These are phyloP conservation scores for Cephus pygmeus DNA, from an alignment of 2,888 invertebrate genomes.

Conservation along the genomic window DNA sequence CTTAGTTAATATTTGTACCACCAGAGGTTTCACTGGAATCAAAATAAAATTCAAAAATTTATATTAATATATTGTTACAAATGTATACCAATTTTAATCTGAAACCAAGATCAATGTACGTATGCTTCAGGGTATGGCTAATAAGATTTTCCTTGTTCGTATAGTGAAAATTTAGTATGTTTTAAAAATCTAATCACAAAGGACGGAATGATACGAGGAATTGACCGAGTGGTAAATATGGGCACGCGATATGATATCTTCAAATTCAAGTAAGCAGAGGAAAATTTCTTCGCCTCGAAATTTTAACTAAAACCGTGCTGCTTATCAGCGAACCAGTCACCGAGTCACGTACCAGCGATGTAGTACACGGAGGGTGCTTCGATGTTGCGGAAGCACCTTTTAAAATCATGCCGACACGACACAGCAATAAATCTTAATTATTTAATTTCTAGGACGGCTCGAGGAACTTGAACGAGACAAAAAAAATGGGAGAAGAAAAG, in stretches of 20 bases:
- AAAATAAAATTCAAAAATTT: neutral
- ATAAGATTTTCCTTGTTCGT: too few relatives aligned
- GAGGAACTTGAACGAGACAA: neutral
- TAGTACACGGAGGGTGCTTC: constrained; percentile 1
- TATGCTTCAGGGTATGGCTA: too few relatives aligned
- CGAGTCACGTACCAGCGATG: neutral
- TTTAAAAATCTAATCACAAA: neutral
- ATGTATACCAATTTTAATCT: neutral
- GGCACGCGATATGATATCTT: neutral
- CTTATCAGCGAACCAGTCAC: neutral
- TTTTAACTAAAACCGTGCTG: neutral
- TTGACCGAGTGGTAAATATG: neutral
- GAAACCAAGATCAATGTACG: neutral
- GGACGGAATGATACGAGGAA: neutral
- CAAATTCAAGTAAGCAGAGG: neutral
- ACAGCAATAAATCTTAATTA: constrained; percentile 48
- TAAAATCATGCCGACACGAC: constrained; percentile 32
- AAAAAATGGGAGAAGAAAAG: neutral
- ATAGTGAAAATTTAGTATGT: neutral
- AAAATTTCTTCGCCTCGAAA: neutral
- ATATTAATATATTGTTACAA: neutral
- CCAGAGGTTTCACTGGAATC: constrained; percentile 85
- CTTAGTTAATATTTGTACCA: constrained; percentile 85
- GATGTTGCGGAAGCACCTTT: constrained; percentile 25
- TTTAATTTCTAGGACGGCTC: constrained; percentile 41